Base-by-base conservation (phyloP, 2,888 invertebrate genomes). In the Amphipoea oculea region DNA sequence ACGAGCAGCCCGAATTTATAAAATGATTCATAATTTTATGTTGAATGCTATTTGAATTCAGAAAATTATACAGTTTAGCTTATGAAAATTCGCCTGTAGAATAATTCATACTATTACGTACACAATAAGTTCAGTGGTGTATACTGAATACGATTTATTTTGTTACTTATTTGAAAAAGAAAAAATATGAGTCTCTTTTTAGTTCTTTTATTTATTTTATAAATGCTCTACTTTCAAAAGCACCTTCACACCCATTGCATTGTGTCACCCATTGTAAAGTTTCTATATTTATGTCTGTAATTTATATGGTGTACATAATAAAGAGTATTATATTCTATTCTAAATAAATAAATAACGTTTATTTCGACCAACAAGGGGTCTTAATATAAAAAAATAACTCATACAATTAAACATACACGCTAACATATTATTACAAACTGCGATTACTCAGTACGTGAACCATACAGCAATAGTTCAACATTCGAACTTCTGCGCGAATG, bases 1-100 rank as follows among this genome's bases (percentile, higher is more conserved):
- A 63, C 73, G 17, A 71, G 62, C 78, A 60, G 66, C 45, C 67
- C 23, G 76, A 87, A 85, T 87, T 85, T 81, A 85, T 77, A 76
- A 85, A 87, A 85, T 69, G 81, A 78, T 88, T 87, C 82, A 85
- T 81, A 86, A 85, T 85, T 85, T 87, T 65, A 87, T 81, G 73
- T 87, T 81, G 73, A 81, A 85, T 65, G 62, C 70, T 68, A 87
- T 78, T 85, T 81, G 73, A 85, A 87, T 85, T 87, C 45, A 69
- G 51, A 68, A 87, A 85, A 87, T 85, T 81, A 87, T 85, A 81
- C 85, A 73, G 77, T 85, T 85, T 74, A 78, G 82, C 73, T 86
- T 78, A 85, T 81, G 86, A 85, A 78, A 86, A 85, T 86, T 73
- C 51, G 29, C 48, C 20, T 36, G 70, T 63, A 74, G 76, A 81